A percentile compares a stretch with the other conserved stretches of the same genome.
phyloP scores from a whole-genome alignment of 2,797 vertebrate genomes.

The Novumbra hubbsi region DNA sequence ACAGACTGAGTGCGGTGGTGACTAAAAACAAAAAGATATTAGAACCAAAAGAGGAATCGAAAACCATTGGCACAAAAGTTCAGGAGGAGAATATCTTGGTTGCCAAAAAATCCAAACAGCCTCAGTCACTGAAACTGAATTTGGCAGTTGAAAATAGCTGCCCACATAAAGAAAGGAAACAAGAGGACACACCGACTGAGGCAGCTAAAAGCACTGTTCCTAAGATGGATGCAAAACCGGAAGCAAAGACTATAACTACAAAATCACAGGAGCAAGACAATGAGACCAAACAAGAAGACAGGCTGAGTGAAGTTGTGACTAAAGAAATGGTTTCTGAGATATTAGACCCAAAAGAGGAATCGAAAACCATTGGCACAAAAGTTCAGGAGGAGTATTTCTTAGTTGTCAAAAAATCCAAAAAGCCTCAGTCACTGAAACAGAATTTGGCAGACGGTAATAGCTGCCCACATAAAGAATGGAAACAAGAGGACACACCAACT shows the following conservation, averaged over 20 bases:
- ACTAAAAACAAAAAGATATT: too few species aligned
- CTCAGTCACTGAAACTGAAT: background rate
- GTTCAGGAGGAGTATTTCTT: background rate
- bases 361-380: slow-evolving; percentile 4
- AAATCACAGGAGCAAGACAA: background rate
- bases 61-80: too few species aligned
- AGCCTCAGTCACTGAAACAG: slow-evolving; percentile 41
- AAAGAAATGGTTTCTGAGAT: background rate
- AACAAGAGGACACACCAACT: slow-evolving; percentile 38
- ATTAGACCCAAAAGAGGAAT: background rate
- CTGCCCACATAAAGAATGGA: too few species aligned
- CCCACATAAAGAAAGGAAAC: slow-evolving; percentile 34
- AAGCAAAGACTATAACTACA: slow-evolving; percentile 17
- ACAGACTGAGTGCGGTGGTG: background rate
- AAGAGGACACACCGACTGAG: slow-evolving; percentile 39
- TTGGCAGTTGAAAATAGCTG: slow-evolving; percentile 23
- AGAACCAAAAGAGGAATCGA: too few species aligned
- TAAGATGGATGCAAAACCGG: slow-evolving; percentile 14
- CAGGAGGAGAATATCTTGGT: too few species aligned
- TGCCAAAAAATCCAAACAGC: too few species aligned
- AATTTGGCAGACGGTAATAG: too few species aligned
- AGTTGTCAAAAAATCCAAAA: slow-evolving; percentile 39
- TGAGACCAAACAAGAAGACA: background rate
- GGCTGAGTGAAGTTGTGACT: background rate
- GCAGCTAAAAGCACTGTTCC: background rate